phyloP scores from a whole-genome alignment of 2,113 vertebrate species.

The Ptychochromis oligacanthus region DNA sequence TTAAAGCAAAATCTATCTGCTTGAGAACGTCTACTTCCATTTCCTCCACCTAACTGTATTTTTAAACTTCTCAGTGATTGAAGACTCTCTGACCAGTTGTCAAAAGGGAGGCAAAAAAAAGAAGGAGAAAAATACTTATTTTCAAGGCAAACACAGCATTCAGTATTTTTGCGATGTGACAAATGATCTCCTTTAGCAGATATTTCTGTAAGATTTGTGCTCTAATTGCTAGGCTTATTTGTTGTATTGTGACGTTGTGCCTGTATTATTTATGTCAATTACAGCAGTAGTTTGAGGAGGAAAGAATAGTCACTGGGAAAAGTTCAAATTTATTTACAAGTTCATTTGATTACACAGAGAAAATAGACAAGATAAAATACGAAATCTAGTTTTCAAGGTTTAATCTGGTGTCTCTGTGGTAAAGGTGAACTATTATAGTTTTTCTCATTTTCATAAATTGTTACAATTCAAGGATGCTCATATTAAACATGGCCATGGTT shows the following conservation, averaged over 20 bases:
- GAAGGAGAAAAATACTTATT: not conserved
- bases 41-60: conserved; percentile 7
- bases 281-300: not conserved
- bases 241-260: conserved; percentile 10
- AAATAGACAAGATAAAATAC: rapidly evolving
- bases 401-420: not conserved
- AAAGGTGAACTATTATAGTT: not conserved
- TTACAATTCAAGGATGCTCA: not conserved
- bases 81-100: not conserved
- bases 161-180: conserved; percentile 10
- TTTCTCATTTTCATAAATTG: not conserved
- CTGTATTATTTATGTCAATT: conserved; percentile 8
- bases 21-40: not conserved
- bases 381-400: not conserved
- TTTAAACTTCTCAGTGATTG: conserved; percentile 11
- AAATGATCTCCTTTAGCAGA: conserved; percentile 20
- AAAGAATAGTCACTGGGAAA: not conserved
- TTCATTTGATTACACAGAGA: not conserved
- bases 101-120: not conserved
- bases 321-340: not conserved
- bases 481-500: no score
- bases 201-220: conserved; percentile 27
- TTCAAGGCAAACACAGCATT: not conserved
- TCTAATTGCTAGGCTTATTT: conserved; percentile 37
- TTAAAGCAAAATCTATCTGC: conserved; percentile 15